These are phyloP conservation scores for Gnatocerus cornutus DNA, from an alignment of 2,888 invertebrate genomes.

Conservation along the genomic window DNA sequence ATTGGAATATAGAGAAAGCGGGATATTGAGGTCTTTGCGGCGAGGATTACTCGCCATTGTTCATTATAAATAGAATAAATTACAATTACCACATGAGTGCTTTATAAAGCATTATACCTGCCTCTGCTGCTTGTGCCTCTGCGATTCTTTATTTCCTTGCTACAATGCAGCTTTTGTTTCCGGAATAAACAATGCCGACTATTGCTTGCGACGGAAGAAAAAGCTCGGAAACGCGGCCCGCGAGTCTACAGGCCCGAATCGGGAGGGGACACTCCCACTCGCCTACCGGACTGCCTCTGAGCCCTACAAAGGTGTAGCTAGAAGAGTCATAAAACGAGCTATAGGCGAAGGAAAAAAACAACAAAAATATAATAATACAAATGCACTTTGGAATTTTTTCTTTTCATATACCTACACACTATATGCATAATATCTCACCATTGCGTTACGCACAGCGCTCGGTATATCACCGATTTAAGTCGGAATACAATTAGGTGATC, in stretches of 20 bases:
- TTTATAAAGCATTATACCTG: conserved; percentile 47
- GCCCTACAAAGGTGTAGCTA: not conserved
- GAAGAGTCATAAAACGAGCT: no score
- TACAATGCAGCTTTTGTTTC: conserved; percentile 51
- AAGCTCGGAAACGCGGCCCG: conserved; percentile 31
- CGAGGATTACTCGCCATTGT: conserved; percentile 56
- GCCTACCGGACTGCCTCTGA: not conserved
- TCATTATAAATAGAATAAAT: conserved; percentile 51
- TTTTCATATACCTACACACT: no score
- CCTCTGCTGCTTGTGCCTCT: conserved; percentile 18
- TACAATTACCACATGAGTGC: conserved; percentile 52
- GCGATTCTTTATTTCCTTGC: conserved; percentile 48
- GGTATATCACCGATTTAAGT: no score
- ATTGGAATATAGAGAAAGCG: conserved; percentile 61
- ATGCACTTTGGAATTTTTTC: no score
- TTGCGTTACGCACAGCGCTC: no score
- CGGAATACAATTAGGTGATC: no score
- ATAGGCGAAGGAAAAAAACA: no score
- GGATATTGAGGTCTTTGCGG: conserved; percentile 62
- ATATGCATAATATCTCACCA: no score
- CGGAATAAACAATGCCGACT: conserved; percentile 47
- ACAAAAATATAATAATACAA: no score
- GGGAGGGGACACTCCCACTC: conserved; percentile 1
- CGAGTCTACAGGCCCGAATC: not conserved
- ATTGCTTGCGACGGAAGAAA: conserved; percentile 40